Evolutionary conservation across 2,113 vertebrate species (phyloP).

Genomic region (Macheiramphus alcinus): DNA sequence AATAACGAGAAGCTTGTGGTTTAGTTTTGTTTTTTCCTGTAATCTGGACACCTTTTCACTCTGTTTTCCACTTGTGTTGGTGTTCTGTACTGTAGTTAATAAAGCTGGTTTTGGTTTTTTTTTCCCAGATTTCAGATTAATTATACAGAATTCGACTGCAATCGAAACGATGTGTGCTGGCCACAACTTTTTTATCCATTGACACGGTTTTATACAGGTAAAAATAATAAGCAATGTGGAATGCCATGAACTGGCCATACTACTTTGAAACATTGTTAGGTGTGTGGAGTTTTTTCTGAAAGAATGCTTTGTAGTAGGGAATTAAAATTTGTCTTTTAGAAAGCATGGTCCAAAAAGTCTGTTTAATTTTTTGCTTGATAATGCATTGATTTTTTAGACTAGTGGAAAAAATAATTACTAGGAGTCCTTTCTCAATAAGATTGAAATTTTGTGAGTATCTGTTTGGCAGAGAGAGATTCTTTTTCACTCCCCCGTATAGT

Average conservation of each 20-base stretch:
- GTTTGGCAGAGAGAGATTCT: background rate
- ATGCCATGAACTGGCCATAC: rapidly evolving
- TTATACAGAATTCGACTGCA: slow-evolving; percentile 93
- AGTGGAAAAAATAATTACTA: background rate
- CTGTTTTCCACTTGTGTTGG: background rate
- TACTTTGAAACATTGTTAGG: background rate
- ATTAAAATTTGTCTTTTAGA: background rate
- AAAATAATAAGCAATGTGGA: background rate
- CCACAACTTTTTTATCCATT: slow-evolving; percentile 87
- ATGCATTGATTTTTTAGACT: background rate
- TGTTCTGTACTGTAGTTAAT: background rate
- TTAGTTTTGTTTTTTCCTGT: background rate
- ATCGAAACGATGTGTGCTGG: slow-evolving; percentile 91
- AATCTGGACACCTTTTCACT: background rate
- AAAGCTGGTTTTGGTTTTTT: background rate
- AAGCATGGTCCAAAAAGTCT: background rate
- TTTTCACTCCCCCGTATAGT: background rate
- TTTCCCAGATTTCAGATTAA: slow-evolving; percentile 85
- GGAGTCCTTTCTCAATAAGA: background rate
- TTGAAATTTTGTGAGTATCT: background rate
- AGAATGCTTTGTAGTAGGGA: background rate
- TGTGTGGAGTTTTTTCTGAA: background rate
- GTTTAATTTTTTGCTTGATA: background rate
- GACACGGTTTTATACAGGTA: slow-evolving; percentile 89
- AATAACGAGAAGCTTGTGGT: background rate